These are phyloP conservation scores for Caenorhabditis wallacei DNA, from an alignment of 2,888 invertebrate species.

Conservation along the genomic window DNA sequence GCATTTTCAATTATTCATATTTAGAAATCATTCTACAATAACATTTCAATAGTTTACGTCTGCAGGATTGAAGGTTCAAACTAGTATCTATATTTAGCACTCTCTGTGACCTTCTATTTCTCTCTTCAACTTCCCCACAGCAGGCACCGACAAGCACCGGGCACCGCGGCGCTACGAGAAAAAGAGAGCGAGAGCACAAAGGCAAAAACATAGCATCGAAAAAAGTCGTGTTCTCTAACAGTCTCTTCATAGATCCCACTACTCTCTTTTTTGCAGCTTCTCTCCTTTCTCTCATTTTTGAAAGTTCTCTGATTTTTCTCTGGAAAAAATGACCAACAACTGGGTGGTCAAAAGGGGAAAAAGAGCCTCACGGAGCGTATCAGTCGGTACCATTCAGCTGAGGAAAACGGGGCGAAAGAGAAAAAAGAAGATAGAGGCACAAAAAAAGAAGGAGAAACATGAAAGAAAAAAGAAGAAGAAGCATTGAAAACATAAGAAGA, in stretches of 20 bases:
- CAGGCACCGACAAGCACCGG: slow-evolving; percentile 50
- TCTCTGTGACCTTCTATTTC: slow-evolving; percentile 29
- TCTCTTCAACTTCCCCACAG: slow-evolving; percentile 37
- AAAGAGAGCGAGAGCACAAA: slow-evolving; percentile 9
- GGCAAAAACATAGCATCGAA: slow-evolving; percentile 30
- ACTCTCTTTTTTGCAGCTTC: slow-evolving; percentile 23
- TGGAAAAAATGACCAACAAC: slow-evolving; percentile 17
- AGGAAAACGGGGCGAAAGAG: not conserved
- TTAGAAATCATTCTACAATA: too few relatives aligned
- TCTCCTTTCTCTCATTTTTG: not conserved
- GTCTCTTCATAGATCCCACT: slow-evolving; percentile 47
- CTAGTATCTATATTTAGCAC: slow-evolving; percentile 7
- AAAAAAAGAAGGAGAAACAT: slow-evolving; percentile 15
- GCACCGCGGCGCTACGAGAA: not conserved
- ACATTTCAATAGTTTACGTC: too few relatives aligned
- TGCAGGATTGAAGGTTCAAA: too few relatives aligned
- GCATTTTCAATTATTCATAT: too few relatives aligned
- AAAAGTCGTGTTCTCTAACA: slow-evolving; percentile 23
- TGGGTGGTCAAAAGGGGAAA: slow-evolving; percentile 11
- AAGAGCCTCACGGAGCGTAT: slow-evolving; percentile 18
- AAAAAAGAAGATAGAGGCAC: slow-evolving; percentile 19
- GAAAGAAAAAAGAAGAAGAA: slow-evolving; percentile 30
- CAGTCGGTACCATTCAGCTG: slow-evolving; percentile 56
- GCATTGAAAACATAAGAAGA: not conserved
- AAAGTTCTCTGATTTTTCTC: not conserved